A percentile compares a stretch with the other conserved stretches of the same genome.
phyloP scores from a whole-genome alignment of 1,140 invertebrate species.

The Pseudomyrmex gracilis region DNA sequence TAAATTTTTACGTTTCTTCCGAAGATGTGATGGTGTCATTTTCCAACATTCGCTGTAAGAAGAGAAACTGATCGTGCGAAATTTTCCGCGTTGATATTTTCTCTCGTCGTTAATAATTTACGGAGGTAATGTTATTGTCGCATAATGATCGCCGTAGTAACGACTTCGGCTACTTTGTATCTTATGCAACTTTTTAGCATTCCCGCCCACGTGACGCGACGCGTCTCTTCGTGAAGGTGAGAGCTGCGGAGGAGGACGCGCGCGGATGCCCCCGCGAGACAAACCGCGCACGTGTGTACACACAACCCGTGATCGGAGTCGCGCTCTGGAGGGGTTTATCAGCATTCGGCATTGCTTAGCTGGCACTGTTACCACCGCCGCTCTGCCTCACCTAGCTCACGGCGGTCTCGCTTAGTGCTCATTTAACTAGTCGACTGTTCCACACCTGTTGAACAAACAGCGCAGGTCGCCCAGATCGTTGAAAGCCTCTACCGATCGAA shows the following conservation, averaged over 20 bases:
- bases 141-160: background rate
- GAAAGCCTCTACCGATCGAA: background rate
- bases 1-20: too few species aligned
- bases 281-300: constrained; percentile 53
- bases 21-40: too few species aligned
- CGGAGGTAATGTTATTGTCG: background rate
- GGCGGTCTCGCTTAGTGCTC: constrained; percentile 63
- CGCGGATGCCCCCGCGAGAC: constrained; percentile 53
- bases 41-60: too few species aligned
- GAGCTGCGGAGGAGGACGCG: constrained; percentile 36
- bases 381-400: constrained; percentile 67
- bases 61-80: too few species aligned
- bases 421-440: constrained; percentile 64
- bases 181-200: constrained; percentile 18
- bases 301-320: constrained; percentile 41
- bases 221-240: background rate
- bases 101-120: background rate
- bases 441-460: constrained; percentile 34
- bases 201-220: background rate
- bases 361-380: constrained; percentile 70
- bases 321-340: constrained; percentile 75
- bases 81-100: too few species aligned
- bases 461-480: background rate
- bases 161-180: background rate
- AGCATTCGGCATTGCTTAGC: constrained; percentile 76